Base-by-base conservation (phyloP, 2,113 vertebrate genomes). In the Riparia riparia region DNA sequence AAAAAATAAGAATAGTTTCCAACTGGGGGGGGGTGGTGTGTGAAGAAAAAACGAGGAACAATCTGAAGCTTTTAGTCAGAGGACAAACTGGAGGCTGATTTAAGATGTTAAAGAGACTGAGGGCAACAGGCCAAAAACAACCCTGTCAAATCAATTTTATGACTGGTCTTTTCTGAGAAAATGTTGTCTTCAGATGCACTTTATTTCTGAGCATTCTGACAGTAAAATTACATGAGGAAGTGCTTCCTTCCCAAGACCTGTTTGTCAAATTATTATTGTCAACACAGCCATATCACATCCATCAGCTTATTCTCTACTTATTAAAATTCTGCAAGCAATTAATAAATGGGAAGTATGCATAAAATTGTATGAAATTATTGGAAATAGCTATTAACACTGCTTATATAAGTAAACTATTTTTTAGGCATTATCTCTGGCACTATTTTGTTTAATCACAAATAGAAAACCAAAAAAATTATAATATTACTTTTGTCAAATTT, bases 191-290 rank as follows among this genome's bases (percentile, higher is more conserved):
- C 57, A 85, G 53, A 87, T 69, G 45, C 25, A 45, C 29, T 91
- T 85, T 91, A 84, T 76, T 94, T 97, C 79, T 94, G 37, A 90
- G 26, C 14, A 65, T 69, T 76, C 84, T 93, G 88, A 76, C 86
- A 93, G 86, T 42, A 94, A 96, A 96, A 91, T 95, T 92, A 58
- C 11, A 61, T 15, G 26, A 72, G 32, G 45, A 95, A 95, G 12
- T 78, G 20, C 51, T 87, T 90, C 32, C 32, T 71, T 74, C 17
- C 32, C 45, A 89, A 74, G 79, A 65, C 28, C 7, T 89, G 34
- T 83, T 91, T 92, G 42, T 77, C 86, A 56, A 94, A 61, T 50
- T 74, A 39, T 86, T 82, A 85, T 31, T 81, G 73, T 65, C 66
- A 83, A 88, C 45, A 63, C 24, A 68, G 17, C 7, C 24, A 65